Conservation (phyloP, 1,140 invertebrate species). For the Phymorhynchus buccinoides region DNA sequence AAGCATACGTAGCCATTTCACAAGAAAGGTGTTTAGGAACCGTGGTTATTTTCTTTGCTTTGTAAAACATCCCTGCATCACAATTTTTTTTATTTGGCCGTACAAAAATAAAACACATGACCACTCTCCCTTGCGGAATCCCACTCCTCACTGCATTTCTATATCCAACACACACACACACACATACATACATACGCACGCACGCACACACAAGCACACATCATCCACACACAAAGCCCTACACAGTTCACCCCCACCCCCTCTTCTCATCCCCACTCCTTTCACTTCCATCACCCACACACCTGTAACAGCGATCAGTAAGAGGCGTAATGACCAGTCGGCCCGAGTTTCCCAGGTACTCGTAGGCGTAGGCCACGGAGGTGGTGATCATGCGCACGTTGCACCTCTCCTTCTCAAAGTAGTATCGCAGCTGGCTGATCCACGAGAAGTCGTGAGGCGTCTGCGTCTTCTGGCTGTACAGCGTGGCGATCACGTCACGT, state of each 20-base stretch:
- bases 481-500: slow-evolving; percentile 82
- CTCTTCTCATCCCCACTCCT: too few relatives aligned
- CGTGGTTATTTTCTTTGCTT: too few relatives aligned
- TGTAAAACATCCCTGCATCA: too few relatives aligned
- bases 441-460: slow-evolving; percentile 70
- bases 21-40: too few relatives aligned
- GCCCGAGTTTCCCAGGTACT: slow-evolving; percentile 72
- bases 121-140: too few relatives aligned
- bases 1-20: too few relatives aligned
- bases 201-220: too few relatives aligned
- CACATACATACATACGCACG: background rate
- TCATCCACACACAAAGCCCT: too few relatives aligned
- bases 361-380: slow-evolving; percentile 70
- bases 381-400: slow-evolving; percentile 73
- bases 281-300: slow-evolving; percentile 1
- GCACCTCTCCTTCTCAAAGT: slow-evolving; percentile 60
- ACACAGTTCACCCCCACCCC: too few relatives aligned
- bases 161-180: background rate
- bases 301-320: slow-evolving; percentile 73
- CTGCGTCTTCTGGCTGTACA: slow-evolving; percentile 57
- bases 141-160: too few relatives aligned
- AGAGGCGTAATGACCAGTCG: slow-evolving; percentile 73
- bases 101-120: too few relatives aligned
- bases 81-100: too few relatives aligned
- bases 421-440: slow-evolving; percentile 73